Base-by-base conservation (phyloP, 2,797 vertebrate genomes). In the Ciconia nigra region DNA sequence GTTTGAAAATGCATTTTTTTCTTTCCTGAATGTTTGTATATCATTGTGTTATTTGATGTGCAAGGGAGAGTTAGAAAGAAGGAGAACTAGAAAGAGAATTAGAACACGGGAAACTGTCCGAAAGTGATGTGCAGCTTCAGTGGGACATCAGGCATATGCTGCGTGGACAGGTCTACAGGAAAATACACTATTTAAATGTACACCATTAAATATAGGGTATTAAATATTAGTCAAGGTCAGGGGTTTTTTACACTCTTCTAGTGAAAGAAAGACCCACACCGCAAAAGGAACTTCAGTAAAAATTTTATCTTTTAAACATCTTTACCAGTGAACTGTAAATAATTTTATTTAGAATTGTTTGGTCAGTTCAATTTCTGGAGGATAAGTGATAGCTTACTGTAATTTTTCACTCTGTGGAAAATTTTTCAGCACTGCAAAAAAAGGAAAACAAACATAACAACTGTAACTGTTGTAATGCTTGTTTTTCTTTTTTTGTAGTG, bases 211-310 rank as follows among this genome's bases (percentile, higher is more conserved):
- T 22, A 15, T 2, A 41, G 10, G 58, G 13, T 46, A 29, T 49
- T n/a, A 26, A 12, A 84, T 47, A 73, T 42, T 29, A 66, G 31
- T 74, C 47, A 35, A 16, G 44, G 80, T 29, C 19, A 25, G 15
- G 12, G 1, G 3, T 14, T 13, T 49, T 79, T 79, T 47, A 46
- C 9, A 3, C 20, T 59, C 13, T 62, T 46, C 13, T 29, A 44
- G 35, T 47, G 47, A 65, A 58, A 71, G 55, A 25, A 9, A 62
- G 13, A 57, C 41, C 22, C 7, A 11, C 0, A 0, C 25, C 0
- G 2, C 44, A n/a, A 28, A 77, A 67, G 19, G 15, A 72, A 18
- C 15, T 41, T 51, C 19, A 61, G 22, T 59, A 28, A 61, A 83
- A 91, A 52, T 7, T 7, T 11, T 12, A 2, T 28, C 44, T 63